A percentile compares a stretch with the other conserved stretches of the same genome.
Conservation (phyloP, 92 coral and sea anemone genomes). For the Paramuricea clavata region DNA sequence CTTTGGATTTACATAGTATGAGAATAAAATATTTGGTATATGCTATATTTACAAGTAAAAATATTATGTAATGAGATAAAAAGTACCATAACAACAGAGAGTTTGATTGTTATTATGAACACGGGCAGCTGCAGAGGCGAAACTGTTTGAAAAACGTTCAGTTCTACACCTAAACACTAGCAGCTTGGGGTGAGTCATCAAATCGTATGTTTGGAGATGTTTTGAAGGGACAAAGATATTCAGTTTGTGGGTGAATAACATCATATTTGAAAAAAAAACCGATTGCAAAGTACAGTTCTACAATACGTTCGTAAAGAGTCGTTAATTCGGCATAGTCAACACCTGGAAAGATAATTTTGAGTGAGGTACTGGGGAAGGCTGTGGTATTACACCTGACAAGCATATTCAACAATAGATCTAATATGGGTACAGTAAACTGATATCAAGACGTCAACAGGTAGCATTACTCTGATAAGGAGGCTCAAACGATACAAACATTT, state of each 20-base stretch:
- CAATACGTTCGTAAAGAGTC: background rate
- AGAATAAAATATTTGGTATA: no score
- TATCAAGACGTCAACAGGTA: background rate
- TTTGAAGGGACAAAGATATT: background rate
- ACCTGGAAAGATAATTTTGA: no score
- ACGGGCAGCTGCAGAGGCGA: no score
- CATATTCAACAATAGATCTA: conserved; percentile 32
- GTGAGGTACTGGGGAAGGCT: conserved; percentile 9
- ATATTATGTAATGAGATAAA: no score
- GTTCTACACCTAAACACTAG: no score
- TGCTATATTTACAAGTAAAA: no score
- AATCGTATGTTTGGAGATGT: no score
- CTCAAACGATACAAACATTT: background rate
- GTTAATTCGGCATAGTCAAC: background rate
- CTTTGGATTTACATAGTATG: no score
- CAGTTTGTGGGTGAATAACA: background rate
- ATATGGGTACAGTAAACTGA: background rate
- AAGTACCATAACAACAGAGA: no score
- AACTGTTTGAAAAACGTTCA: no score
- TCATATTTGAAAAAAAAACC: background rate
- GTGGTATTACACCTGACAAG: conserved; percentile 18
- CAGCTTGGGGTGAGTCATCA: no score
- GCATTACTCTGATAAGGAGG: background rate
- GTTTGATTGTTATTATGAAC: no score
- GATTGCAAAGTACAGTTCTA: background rate